Evolutionary conservation across 2,888 invertebrate species (phyloP).

Genomic region (Iphiclides podalirius): DNA sequence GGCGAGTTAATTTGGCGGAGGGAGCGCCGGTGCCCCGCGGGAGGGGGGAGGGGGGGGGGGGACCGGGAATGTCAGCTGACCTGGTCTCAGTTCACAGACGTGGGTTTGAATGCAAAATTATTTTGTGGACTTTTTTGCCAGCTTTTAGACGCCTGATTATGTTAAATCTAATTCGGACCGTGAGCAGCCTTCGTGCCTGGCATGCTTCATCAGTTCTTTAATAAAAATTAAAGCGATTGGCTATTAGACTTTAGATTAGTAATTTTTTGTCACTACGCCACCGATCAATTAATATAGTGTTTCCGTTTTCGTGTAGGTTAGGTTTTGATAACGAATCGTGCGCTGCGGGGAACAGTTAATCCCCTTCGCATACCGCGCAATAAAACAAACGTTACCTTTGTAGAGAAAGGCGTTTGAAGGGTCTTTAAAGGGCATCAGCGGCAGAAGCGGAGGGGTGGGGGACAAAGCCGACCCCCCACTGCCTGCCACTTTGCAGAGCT

Average conservation of each 20-base stretch:
- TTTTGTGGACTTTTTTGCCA: conserved; percentile 47
- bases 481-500: neutral
- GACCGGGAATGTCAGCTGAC: conserved; percentile 25
- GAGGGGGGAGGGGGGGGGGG: conserved; percentile 30
- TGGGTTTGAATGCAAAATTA: conserved; percentile 41
- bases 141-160: conserved; percentile 26
- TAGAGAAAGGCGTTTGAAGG: neutral
- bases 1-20: conserved; percentile 54
- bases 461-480: neutral
- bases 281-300: too few species aligned
- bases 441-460: neutral
- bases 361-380: neutral
- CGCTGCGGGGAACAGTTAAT: neutral
- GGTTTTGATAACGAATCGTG: neutral
- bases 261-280: too few species aligned
- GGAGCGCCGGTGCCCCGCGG: conserved; percentile 38
- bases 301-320: neutral
- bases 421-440: conserved; percentile 7
- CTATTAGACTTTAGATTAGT: too few species aligned
- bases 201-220: too few species aligned
- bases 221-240: too few species aligned
- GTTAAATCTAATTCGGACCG: conserved; percentile 8
- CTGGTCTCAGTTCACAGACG: conserved; percentile 39
- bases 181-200: too few species aligned
- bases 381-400: neutral